Evolutionary conservation across 1,140 invertebrate species (phyloP), one percentile per base, ranked within the genome.

Genomic region (Lerema accius): DNA sequence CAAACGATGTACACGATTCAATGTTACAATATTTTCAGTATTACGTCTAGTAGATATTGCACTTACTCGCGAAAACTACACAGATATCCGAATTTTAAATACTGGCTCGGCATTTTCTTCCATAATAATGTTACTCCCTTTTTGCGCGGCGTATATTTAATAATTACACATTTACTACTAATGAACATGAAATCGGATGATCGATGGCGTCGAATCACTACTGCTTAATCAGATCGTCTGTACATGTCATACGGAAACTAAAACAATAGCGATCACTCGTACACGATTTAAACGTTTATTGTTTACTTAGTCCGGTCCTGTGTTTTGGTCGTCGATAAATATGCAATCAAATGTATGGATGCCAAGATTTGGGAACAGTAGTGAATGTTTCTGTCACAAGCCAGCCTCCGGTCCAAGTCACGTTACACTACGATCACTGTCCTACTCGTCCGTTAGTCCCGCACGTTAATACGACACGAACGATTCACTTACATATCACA

Each of bases 21-120:
- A 56, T 56, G 68, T 56, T 77, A 77, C 65, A 71, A 78, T 76
- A 81, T 71, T 78, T 73, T 73, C 71, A 65, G 79, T 67, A 80
- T 85, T 87, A 89, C 78, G 82, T 61, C 84, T 89, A 89, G 46
- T 89, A 89, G 46, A 84, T 87, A 87, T 89, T 89, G 84, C 86
- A 87, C 84, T 89, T 85, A 84, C 74, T 72, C 79, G 76, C 84
- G 69, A 84, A 80, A 73, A 76, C 80, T 85, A 89, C 79, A 84
- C 78, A 83, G 80, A 87, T 84, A 87, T 89, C 82, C 82, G 84
- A 84, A 83, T 84, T 85, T 87, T 86, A 84, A 88, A 86, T 86
- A 89, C 82, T 89, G 86, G 86, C 86, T 89, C 86, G 86, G 86
- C 69, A 76, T 89, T 76, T 79, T 82, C 67, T 80, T 79, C 71